Base-by-base conservation (phyloP, 2,113 vertebrate species). In the Ciconia boyciana region DNA sequence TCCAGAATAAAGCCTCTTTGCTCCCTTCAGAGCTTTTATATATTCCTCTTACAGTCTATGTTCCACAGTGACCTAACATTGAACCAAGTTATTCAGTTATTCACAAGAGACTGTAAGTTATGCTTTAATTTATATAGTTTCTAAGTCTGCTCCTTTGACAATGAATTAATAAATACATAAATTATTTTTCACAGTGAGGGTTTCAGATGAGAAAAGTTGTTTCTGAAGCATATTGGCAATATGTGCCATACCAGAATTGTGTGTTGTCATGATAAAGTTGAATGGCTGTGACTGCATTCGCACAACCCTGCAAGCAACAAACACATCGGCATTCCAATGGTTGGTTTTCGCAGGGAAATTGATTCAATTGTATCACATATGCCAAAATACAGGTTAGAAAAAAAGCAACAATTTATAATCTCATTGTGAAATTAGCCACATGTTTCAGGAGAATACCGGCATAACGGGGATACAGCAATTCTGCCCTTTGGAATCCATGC, bases 51-150 rank as follows among this genome's bases (percentile, higher is more conserved):
- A 89, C 95, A 97, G 96, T 96, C 96, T 97, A 44, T 97, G 95
- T 97, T 98, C 96, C 92, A 87, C 55, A 52, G 96, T 98, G 98
- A 98, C 98, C 98, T 97, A 96, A 97, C 96, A 97, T 70, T 98
- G 98, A 98, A 98, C 98, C 95, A 97, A 96, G 91, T 97, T 97
- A 88, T 84, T 96, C 79, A 83, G 89, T 95, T 97, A 98, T 96
- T 98, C 97, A 97, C 95, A 93, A 95, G 92, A 95, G 95, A 96
- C 64, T 65, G 58, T 87, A 76, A 97, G 80, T n/a, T 88, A 78
- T 61, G 76, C 93, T 98, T 97, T 97, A 96, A 96, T 96, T 97
- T 96, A 82, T 61, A 92, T 62, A 94, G 77, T 69, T 91, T 89
- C 34, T 95, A 91, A 87, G 54, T 48, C n/a, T 83, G 52, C 74